Evolutionary conservation across 2,888 invertebrate species (phyloP).

Genomic region (Agrotis ipsilon): DNA sequence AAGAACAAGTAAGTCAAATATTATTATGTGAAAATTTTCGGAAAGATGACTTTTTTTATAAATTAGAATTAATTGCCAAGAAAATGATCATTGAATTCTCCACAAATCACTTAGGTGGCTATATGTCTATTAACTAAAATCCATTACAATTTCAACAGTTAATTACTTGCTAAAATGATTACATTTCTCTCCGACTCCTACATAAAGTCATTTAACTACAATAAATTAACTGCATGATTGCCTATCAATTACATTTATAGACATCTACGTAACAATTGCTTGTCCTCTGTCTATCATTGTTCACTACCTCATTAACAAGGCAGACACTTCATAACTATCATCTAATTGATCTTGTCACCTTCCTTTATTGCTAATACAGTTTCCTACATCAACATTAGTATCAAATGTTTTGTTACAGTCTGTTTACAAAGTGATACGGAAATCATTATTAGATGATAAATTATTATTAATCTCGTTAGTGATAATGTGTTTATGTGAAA

Average conservation of each 20-base stretch:
- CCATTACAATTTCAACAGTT: neutral
- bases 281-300: constrained; percentile 65
- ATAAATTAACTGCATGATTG: constrained; percentile 41
- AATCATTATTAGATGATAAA: constrained; percentile 74
- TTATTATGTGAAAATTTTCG: neutral
- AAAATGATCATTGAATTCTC: neutral
- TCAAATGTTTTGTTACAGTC: constrained; percentile 77
- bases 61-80: too few relatives aligned
- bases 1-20: constrained; percentile 87
- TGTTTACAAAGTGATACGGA: constrained; percentile 80
- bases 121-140: neutral
- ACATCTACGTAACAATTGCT: constrained; percentile 55
- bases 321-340: constrained; percentile 52
- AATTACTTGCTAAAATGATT: constrained; percentile 5
- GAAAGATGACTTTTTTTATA: neutral
- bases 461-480: constrained; percentile 61
- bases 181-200: neutral
- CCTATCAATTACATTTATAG: constrained; percentile 46
- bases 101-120: neutral
- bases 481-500: constrained; percentile 62
- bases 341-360: constrained; percentile 73
- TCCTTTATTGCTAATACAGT: constrained; percentile 70
- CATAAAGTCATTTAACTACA: constrained; percentile 25
- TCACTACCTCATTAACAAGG: constrained; percentile 59
- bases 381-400: constrained; percentile 72